A percentile compares a stretch with the other conserved stretches of the same genome.
These are phyloP conservation scores for Botrylloides violaceus DNA, from an alignment of 23 tunicate species.

Conservation along the genomic window DNA sequence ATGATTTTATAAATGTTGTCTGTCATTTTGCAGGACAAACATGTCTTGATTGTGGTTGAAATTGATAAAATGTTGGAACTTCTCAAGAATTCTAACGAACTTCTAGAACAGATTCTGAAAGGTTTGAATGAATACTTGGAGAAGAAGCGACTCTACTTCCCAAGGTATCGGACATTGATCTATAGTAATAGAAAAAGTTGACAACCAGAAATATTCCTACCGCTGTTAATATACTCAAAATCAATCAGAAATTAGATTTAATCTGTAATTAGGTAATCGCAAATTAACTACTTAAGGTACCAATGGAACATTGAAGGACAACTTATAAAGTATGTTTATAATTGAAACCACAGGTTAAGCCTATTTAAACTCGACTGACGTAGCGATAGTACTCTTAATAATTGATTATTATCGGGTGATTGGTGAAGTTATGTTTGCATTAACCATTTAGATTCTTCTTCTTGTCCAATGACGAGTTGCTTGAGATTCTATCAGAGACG, in stretches of 20 bases:
- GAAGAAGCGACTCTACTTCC: constrained; percentile 93
- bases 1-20: background rate
- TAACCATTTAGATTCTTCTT: constrained; percentile 70
- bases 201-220: no score
- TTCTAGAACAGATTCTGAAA: constrained; percentile 91
- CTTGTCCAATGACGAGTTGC: constrained; percentile 95
- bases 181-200: background rate
- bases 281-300: no score
- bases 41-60: constrained; percentile 72
- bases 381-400: no score
- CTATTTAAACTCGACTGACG: no score
- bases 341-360: no score
- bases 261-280: no score
- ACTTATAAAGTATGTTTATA: no score
- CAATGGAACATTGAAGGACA: no score
- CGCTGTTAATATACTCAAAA: no score
- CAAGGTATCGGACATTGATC: constrained; percentile 51
- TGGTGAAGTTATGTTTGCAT: no score
- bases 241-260: no score
- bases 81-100: constrained; percentile 78
- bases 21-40: constrained; percentile 66
- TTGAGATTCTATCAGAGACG: constrained; percentile 95
- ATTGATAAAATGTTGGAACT: constrained; percentile 95
- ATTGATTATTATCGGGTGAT: no score
- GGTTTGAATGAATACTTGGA: constrained; percentile 96